Conservation (phyloP, 2,797 vertebrate genomes). For the Thunnus albacares region DNA sequence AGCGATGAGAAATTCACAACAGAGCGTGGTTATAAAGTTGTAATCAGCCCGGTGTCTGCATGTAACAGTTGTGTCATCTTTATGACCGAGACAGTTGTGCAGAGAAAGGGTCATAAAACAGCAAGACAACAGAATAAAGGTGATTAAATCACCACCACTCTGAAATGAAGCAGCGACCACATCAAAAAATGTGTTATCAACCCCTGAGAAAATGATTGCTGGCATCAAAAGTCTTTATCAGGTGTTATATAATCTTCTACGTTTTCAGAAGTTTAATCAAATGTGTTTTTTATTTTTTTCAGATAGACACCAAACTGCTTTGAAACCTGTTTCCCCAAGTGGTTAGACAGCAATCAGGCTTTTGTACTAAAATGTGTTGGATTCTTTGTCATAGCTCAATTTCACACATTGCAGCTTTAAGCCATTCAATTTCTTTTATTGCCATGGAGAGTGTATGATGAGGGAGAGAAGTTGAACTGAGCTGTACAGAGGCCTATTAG, state of each 20-base stretch:
- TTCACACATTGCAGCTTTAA: conserved; percentile 29
- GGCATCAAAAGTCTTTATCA: neutral
- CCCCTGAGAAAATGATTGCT: neutral
- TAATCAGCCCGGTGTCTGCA: neutral
- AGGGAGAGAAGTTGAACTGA: neutral
- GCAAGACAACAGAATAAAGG: neutral
- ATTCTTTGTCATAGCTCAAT: neutral
- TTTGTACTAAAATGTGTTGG: conserved; percentile 9
- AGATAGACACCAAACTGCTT: too few species aligned
- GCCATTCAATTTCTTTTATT: conserved; percentile 59
- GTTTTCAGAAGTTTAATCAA: neutral
- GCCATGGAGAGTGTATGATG: conserved; percentile 24
- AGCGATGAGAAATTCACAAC: neutral
- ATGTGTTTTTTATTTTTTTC: neutral
- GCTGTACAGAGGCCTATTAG: conserved; percentile 34
- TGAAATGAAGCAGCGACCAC: neutral
- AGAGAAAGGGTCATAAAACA: conserved; percentile 13
- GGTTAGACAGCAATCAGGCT: conserved; percentile 11
- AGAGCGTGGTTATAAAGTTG: too few species aligned
- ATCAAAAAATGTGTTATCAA: neutral
- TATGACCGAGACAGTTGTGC: neutral
- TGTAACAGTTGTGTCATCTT: conserved; percentile 5
- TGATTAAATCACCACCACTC: conserved; percentile 1
- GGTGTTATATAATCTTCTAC: neutral
- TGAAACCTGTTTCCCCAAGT: neutral